Evolutionary conservation across 2,113 vertebrate genomes (phyloP).

Genomic region (Chauna torquata): DNA sequence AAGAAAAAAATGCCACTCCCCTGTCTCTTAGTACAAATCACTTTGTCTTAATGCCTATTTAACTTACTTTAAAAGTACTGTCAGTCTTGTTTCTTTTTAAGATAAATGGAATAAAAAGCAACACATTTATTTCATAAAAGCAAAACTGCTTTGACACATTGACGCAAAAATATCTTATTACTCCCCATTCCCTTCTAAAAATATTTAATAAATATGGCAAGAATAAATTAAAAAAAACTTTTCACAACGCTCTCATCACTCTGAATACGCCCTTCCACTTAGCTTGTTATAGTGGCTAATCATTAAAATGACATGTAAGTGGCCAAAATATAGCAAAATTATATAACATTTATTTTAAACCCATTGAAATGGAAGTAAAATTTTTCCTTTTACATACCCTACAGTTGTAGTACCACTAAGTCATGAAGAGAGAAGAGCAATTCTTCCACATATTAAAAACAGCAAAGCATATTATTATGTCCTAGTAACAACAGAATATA

Average conservation of each 20-base stretch:
- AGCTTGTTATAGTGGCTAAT: not conserved
- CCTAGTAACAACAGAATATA: not conserved
- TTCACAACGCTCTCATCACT: not conserved
- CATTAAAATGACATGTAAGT: not conserved
- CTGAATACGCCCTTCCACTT: not conserved
- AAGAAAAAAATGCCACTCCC: not conserved
- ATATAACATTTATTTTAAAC: not conserved
- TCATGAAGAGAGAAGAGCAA: not conserved
- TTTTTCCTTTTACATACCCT: not conserved
- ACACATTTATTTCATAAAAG: slow-evolving; percentile 1
- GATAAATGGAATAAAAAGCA: slow-evolving; percentile 29
- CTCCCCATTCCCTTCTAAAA: not conserved
- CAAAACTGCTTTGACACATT: slow-evolving; percentile 18
- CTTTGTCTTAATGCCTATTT: slow-evolving; percentile 23
- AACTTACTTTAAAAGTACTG: slow-evolving; percentile 20
- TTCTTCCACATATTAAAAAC: not conserved
- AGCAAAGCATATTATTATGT: not conserved
- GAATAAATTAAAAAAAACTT: not conserved
- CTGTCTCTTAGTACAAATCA: not conserved
- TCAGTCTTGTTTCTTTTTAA: slow-evolving; percentile 19
- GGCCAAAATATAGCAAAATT: not conserved
- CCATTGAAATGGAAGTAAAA: fast-evolving
- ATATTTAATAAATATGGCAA: not conserved
- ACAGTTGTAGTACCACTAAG: not conserved
- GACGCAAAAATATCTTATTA: not conserved